Conservation (phyloP, 2,888 invertebrate species). For the Dynastes maya region DNA sequence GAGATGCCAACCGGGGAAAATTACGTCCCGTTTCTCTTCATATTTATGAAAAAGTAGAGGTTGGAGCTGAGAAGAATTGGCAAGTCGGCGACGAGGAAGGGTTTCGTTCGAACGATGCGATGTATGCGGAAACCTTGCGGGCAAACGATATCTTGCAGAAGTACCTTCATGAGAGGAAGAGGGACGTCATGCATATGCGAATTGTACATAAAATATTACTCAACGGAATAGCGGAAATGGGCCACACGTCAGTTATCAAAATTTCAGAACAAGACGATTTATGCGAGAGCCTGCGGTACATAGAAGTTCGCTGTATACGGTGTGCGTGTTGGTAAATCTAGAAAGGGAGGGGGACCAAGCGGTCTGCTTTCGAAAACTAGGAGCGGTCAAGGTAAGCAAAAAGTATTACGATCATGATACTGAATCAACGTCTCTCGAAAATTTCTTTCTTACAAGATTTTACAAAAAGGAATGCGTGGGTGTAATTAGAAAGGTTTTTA, state of each 20-base stretch:
- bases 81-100: not conserved
- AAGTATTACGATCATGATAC: too few relatives aligned
- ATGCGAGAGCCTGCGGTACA: not conserved
- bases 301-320: too few relatives aligned
- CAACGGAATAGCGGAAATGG: not conserved
- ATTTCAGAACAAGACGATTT: constrained; percentile 20
- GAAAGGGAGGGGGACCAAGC: too few relatives aligned
- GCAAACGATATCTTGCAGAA: constrained; percentile 2
- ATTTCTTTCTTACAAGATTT: too few relatives aligned
- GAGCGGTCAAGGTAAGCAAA: too few relatives aligned
- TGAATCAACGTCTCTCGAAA: too few relatives aligned
- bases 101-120: not conserved
- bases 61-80: constrained; percentile 10
- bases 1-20: constrained; percentile 19
- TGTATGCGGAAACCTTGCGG: not conserved
- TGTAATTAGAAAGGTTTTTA: too few relatives aligned
- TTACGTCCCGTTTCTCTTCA: not conserved
- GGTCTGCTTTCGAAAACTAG: too few relatives aligned
- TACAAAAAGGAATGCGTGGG: too few relatives aligned
- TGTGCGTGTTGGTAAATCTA: not conserved
- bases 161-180: not conserved
- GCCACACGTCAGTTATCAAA: constrained; percentile 17
- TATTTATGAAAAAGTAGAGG: constrained; percentile 19
- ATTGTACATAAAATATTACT: constrained; percentile 18
- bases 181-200: constrained; percentile 10